Evolutionary conservation across 2,888 invertebrate genomes (phyloP), one percentile per base, ranked within the genome.

Genomic region (Agrenia bidenticulata): DNA sequence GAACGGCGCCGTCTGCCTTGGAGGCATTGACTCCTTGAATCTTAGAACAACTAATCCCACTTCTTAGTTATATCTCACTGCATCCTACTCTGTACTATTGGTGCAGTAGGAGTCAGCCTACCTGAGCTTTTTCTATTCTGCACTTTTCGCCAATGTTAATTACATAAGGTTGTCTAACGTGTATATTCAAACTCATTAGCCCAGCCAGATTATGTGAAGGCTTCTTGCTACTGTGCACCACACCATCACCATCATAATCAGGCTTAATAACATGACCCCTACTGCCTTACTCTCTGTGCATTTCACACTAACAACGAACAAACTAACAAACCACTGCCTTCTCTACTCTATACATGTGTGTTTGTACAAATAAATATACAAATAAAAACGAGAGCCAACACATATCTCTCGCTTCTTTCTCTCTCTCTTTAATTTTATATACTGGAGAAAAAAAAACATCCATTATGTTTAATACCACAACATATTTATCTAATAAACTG

Each of bases 1-100:
- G 76, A 76, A 76, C 74, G 76, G 76, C 76, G 76, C 74, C 76
- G 76, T 74, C 73, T 73, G 67, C 61, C 67, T 64, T 57, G 56
- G 61, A 70, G 72, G 74, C 72, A 69, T 73, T 66, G 71, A 73
- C 70, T 65, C 51, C 62, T 67, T 11, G 19, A 21, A 21, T 37
- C 56, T 57, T 21, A 37, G 26, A 19, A 21, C 49, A 21, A 24
- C 9, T 17, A 57, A 57, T 62, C 66, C 57, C 61, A 60, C 57
- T 64, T 62, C n/a, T n/a, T n/a, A n/a, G n/a, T n/a, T n/a, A n/a
- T n/a, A n/a, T n/a, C n/a, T n/a, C n/a, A n/a, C n/a, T 39, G 39
- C 15, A 39, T 39, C 39, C 39, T 11, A 11, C 39, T 15, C 9
- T 39, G 39, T 39, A 45, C 7, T 45, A 5, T 15, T 15, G 5